These are phyloP conservation scores for Fulica atra DNA, from an alignment of 2,113 vertebrate species.

Conservation along the genomic window DNA sequence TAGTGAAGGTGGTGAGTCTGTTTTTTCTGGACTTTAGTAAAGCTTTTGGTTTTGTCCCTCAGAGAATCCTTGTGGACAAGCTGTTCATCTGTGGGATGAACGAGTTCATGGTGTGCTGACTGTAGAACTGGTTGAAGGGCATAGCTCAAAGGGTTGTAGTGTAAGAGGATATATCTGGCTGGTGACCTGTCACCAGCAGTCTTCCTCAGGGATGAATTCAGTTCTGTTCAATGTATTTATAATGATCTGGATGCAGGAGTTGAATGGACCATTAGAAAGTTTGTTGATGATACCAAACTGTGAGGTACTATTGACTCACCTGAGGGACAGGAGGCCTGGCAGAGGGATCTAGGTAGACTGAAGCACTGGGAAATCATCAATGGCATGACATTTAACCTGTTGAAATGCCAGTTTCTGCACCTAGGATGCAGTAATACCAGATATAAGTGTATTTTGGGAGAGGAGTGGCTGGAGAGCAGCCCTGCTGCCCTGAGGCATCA, in stretches of 20 bases:
- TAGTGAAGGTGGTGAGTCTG: too few species aligned
- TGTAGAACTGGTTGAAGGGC: neutral
- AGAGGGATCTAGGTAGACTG: neutral
- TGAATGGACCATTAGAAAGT: neutral
- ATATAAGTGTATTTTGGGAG: neutral
- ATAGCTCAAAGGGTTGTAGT: neutral
- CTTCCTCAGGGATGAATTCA: neutral
- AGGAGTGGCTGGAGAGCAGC: neutral
- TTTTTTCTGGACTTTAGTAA: too few species aligned
- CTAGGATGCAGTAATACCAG: neutral
- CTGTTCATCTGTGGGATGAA: neutral
- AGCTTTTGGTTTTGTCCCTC: neutral
- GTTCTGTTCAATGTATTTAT: neutral
- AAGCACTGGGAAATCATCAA: neutral
- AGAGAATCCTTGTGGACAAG: neutral
- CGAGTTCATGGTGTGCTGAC: too few species aligned
- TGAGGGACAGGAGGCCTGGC: neutral
- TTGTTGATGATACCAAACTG: too few species aligned
- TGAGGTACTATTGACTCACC: too few species aligned
- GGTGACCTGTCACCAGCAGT: rapidly evolving
- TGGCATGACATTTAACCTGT: neutral
- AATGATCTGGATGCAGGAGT: too few species aligned
- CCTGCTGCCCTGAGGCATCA: neutral
- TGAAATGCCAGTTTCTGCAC: neutral
- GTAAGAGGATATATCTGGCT: neutral